These are phyloP conservation scores for Nomada flava DNA, from an alignment of 2,888 invertebrate genomes.

Conservation along the genomic window DNA sequence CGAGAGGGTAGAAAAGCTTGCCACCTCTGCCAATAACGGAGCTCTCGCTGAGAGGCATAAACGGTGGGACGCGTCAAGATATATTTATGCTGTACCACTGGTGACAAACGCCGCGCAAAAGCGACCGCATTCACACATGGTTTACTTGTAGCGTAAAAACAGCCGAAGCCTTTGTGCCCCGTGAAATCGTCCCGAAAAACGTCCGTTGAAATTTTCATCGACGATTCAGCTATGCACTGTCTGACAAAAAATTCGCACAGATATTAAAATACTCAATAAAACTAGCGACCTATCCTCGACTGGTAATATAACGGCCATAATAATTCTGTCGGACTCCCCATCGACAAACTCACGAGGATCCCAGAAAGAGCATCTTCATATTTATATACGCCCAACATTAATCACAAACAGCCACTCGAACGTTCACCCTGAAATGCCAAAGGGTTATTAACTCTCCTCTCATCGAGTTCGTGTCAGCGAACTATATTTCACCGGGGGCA, in stretches of 20 bases:
- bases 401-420: neutral
- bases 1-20: neutral
- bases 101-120: slow-evolving; percentile 25
- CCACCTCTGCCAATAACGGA: slow-evolving; percentile 37
- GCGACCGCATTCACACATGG: slow-evolving; percentile 12
- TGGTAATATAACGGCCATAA: no score
- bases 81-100: slow-evolving; percentile 38
- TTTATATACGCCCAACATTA: no score
- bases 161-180: neutral
- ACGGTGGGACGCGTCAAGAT: slow-evolving; percentile 47
- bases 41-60: slow-evolving; percentile 15
- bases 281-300: no score
- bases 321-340: no score
- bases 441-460: slow-evolving; percentile 6
- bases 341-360: no score
- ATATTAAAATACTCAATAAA: no score
- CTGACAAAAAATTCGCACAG: no score
- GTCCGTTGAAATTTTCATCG: no score
- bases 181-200: neutral
- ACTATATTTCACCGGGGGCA: slow-evolving; percentile 25
- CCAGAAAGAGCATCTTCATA: no score
- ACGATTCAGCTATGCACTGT: no score
- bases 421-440: slow-evolving; percentile 2
- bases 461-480: slow-evolving; percentile 3
- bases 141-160: slow-evolving; percentile 41